phyloP scores from a whole-genome alignment of 2,888 invertebrate genomes.

The Craniophora ligustri region DNA sequence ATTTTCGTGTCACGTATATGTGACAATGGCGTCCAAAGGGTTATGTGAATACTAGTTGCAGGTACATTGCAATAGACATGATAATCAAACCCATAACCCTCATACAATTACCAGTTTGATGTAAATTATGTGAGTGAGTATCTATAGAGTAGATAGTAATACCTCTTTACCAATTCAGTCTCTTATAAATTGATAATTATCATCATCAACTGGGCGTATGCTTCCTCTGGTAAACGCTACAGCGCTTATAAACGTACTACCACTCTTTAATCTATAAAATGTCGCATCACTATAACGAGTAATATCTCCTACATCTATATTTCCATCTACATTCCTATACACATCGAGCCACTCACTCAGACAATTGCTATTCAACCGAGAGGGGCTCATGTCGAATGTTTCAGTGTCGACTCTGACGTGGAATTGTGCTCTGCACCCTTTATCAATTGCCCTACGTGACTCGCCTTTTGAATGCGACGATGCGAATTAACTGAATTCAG shows the following conservation, averaged over 20 bases:
- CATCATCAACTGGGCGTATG: too few relatives aligned
- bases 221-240: background rate
- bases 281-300: constrained; percentile 1
- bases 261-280: background rate
- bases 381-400: constrained; percentile 49
- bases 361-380: constrained; percentile 49
- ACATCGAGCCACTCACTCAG: constrained; percentile 18
- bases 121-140: too few relatives aligned
- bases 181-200: too few relatives aligned
- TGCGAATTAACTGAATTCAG: constrained; percentile 45
- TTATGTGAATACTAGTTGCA: too few relatives aligned
- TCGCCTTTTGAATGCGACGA: constrained; percentile 39
- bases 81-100: too few relatives aligned
- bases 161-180: too few relatives aligned
- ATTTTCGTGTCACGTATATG: too few relatives aligned
- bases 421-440: constrained; percentile 38
- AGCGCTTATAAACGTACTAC: background rate
- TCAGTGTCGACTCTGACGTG: constrained; percentile 41
- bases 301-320: constrained; percentile 3
- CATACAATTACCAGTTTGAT: too few relatives aligned
- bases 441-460: constrained; percentile 56
- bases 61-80: too few relatives aligned
- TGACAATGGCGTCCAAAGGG: too few relatives aligned
- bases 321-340: constrained; percentile 7
- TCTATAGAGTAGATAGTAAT: too few relatives aligned